Percentiles rank a stretch among this genome's conserved stretches.
Evolutionary conservation across 2,888 invertebrate genomes (phyloP).

Genomic region (Tetragnatha montana): DNA sequence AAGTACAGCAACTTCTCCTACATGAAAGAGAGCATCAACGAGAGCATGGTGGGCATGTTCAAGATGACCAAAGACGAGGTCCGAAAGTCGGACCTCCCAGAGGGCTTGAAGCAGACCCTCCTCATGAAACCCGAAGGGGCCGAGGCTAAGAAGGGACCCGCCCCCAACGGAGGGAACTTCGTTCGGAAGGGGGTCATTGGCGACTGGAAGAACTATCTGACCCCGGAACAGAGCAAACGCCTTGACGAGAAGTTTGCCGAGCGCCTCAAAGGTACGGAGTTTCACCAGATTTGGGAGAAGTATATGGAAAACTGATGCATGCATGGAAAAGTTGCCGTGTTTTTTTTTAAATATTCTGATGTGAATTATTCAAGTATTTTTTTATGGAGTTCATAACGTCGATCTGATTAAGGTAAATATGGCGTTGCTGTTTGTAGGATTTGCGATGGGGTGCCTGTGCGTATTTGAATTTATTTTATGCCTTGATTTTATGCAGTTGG

Average conservation of each 20-base stretch:
- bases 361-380: too few species aligned
- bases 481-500: too few species aligned
- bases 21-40: slow-evolving; percentile 10
- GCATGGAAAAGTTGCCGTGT: background rate
- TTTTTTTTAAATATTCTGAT: too few species aligned
- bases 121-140: background rate
- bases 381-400: too few species aligned
- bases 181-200: slow-evolving; percentile 75
- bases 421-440: too few species aligned
- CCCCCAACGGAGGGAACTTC: background rate
- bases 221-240: slow-evolving; percentile 72
- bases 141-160: background rate
- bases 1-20: slow-evolving; percentile 13
- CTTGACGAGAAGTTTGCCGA: slow-evolving; percentile 50
- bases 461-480: too few species aligned
- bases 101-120: slow-evolving; percentile 8
- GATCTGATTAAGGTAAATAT: too few species aligned
- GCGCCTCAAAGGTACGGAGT: slow-evolving; percentile 27
- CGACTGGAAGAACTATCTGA: slow-evolving; percentile 77
- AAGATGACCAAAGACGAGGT: slow-evolving; percentile 13
- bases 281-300: slow-evolving; percentile 45
- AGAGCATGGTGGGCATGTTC: slow-evolving; percentile 24
- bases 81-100: slow-evolving; percentile 14
- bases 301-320: slow-evolving; percentile 11
- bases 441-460: too few species aligned